Evolutionary conservation across 2,113 vertebrate species (phyloP).

Genomic region (Monarcha castaneiventris): DNA sequence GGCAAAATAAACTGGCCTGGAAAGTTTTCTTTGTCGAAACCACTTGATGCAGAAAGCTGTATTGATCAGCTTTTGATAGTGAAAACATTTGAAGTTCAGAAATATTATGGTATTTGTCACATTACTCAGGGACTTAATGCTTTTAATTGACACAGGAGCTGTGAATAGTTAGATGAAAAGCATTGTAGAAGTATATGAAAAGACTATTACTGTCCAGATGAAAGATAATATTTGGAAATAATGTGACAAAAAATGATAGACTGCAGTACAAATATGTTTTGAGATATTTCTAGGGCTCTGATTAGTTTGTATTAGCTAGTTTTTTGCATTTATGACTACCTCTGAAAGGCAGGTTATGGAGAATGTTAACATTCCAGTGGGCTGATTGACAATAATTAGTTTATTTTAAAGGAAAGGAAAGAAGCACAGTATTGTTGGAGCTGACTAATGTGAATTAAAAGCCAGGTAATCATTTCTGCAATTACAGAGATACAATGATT

Average conservation of each 20-base stretch:
- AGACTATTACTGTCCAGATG: not conserved
- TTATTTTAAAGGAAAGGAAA: conserved; percentile 48
- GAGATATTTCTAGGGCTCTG: conserved; percentile 7
- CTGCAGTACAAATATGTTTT: conserved; percentile 45
- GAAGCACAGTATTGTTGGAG: conserved; percentile 33
- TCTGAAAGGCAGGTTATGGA: conserved; percentile 47
- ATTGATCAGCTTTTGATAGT: not conserved
- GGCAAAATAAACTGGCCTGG: not conserved
- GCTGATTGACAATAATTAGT: conserved; percentile 56
- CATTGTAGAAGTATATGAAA: not conserved
- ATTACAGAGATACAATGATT: conserved; percentile 54
- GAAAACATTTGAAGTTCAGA: not conserved
- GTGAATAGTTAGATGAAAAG: not conserved
- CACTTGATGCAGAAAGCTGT: not conserved
- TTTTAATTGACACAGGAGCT: not conserved
- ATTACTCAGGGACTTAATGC: not conserved
- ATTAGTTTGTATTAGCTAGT: conserved; percentile 53
- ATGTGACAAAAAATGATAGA: conserved; percentile 35
- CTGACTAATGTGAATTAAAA: conserved; percentile 52
- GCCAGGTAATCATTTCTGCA: conserved; percentile 42
- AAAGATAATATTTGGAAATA: conserved; percentile 29
- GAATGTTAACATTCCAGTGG: conserved; percentile 30
- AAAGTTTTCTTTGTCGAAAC: not conserved
- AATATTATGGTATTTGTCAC: not conserved
- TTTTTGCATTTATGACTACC: conserved; percentile 32